A percentile compares a stretch with the other conserved stretches of the same genome.
Conservation (phyloP, 2,888 invertebrate genomes). For the Marronus borbonicus region DNA sequence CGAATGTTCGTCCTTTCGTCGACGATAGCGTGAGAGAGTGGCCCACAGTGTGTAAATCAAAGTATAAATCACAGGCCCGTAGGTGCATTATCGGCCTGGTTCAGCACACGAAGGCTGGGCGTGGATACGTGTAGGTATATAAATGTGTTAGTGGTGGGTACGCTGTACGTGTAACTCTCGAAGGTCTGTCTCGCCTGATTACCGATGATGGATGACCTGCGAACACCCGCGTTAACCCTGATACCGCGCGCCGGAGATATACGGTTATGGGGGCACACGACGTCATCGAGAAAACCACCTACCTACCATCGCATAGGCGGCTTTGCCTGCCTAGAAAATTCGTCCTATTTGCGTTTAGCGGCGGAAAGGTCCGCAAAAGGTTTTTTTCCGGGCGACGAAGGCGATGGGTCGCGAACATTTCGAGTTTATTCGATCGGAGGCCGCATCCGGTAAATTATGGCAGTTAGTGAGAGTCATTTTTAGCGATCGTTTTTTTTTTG, state of each 20-base stretch:
- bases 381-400: constrained; percentile 8
- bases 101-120: constrained; percentile 58
- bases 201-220: constrained; percentile 62
- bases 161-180: constrained; percentile 56
- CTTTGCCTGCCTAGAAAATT: constrained; percentile 4
- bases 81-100: constrained; percentile 61
- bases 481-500: neutral
- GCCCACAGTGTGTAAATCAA: constrained; percentile 54
- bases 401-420: constrained; percentile 13
- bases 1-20: neutral
- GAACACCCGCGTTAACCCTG: constrained; percentile 57
- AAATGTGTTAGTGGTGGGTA: neutral
- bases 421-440: constrained; percentile 25
- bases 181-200: constrained; percentile 61
- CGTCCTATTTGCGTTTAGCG: neutral
- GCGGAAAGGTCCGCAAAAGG: neutral
- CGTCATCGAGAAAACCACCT: constrained; percentile 45
- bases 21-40: neutral
- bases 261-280: constrained; percentile 52
- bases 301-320: neutral
- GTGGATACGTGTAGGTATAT: neutral
- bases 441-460: constrained; percentile 18
- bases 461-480: constrained; percentile 25
- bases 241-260: constrained; percentile 55
- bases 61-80: constrained; percentile 56